A percentile compares a stretch with the other conserved stretches of the same genome.
Conservation (phyloP, 2,113 vertebrate species). For the Antennarius striatus region DNA sequence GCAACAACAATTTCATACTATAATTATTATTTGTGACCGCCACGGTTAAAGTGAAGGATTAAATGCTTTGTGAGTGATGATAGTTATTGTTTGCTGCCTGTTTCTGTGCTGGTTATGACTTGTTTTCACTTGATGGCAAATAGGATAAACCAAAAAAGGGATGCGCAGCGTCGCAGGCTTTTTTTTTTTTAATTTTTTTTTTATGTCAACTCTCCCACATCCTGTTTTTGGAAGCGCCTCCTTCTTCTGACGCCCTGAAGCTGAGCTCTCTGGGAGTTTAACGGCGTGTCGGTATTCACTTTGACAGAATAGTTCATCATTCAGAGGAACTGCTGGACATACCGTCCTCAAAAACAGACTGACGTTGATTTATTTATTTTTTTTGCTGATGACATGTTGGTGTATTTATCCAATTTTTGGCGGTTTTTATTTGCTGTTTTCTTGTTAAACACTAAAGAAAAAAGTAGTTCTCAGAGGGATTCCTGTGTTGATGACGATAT, state of each 20-base stretch:
- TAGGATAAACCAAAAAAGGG: slow-evolving; percentile 5
- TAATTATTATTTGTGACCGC: slow-evolving; percentile 9
- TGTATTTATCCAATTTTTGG: slow-evolving; percentile 29
- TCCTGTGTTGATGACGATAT: slow-evolving; percentile 40
- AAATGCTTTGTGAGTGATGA: slow-evolving; percentile 34
- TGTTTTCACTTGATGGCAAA: slow-evolving; percentile 51
- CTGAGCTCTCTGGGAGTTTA: too few relatives aligned
- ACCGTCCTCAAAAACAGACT: slow-evolving; percentile 7
- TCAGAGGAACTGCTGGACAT: neutral
- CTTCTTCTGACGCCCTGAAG: neutral
- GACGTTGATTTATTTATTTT: slow-evolving; percentile 3
- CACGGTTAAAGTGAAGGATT: slow-evolving; percentile 24
- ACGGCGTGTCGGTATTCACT: too few relatives aligned
- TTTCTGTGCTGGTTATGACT: slow-evolving; percentile 13
- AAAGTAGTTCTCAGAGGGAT: slow-evolving; percentile 12
- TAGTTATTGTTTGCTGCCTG: slow-evolving; percentile 11
- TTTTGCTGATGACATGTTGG: neutral
- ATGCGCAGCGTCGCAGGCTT: neutral
- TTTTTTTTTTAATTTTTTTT: neutral
- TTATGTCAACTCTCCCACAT: neutral
- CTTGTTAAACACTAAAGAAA: slow-evolving; percentile 25
- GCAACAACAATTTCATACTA: slow-evolving; percentile 6
- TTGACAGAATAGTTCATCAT: neutral
- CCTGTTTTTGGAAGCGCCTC: neutral
- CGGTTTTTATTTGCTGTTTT: slow-evolving; percentile 37